Evolutionary conservation across 2,888 invertebrate genomes (phyloP).

Genomic region (Peribatodes rhomboidaria): DNA sequence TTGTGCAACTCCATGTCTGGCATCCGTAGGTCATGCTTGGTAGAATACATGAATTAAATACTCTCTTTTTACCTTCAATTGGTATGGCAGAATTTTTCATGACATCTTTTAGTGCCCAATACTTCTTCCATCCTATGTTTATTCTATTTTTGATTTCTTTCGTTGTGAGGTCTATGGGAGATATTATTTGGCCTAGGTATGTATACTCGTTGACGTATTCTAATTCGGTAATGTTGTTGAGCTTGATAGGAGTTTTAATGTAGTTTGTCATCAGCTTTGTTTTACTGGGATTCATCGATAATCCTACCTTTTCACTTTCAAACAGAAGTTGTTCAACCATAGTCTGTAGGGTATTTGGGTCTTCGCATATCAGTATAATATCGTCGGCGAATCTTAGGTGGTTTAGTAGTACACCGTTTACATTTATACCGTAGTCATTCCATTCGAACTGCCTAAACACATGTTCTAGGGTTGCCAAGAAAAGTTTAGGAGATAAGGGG

Average conservation of each 20-base stretch:
- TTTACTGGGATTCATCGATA: neutral
- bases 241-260: neutral
- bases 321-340: neutral
- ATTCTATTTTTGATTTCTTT: constrained; percentile 10
- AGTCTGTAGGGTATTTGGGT: neutral
- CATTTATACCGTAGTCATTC: neutral
- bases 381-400: constrained; percentile 3
- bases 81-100: constrained; percentile 1
- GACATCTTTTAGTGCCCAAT: constrained; percentile 6
- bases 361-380: neutral
- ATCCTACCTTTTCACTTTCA: constrained; percentile 2
- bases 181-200: constrained; percentile 4
- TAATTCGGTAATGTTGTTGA: neutral
- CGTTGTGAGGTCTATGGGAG: constrained; percentile 1
- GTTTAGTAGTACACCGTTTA: neutral
- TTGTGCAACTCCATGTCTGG: too few relatives aligned
- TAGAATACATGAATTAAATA: neutral
- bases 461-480: neutral
- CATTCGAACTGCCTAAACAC: neutral
- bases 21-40: too few relatives aligned
- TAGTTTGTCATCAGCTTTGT: too few relatives aligned
- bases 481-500: constrained; percentile 1
- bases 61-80: neutral
- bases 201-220: constrained; percentile 3
- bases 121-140: constrained; percentile 3